Evolutionary conservation across 2,113 vertebrate species (phyloP).

Genomic region (Cryptotis parvus): DNA sequence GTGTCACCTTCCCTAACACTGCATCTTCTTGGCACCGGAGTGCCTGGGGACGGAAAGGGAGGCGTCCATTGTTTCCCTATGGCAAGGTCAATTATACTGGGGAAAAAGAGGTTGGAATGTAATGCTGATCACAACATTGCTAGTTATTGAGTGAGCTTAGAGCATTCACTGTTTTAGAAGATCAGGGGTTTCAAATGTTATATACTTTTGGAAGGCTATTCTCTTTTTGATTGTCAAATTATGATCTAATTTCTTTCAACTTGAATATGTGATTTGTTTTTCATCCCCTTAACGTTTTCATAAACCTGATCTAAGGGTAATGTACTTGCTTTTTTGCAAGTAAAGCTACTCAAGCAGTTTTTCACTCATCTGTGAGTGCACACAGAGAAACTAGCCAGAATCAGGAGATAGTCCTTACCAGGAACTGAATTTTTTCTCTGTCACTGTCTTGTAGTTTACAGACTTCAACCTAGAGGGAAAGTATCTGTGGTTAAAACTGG

Average conservation of each 20-base stretch:
- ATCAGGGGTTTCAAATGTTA: neutral
- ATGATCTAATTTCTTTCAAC: neutral
- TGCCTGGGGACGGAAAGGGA: neutral
- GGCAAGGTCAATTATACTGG: neutral
- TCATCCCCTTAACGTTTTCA: neutral
- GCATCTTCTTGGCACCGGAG: neutral
- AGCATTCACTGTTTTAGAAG: neutral
- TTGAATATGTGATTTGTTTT: neutral
- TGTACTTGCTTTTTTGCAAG: too few relatives aligned
- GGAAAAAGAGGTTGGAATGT: neutral
- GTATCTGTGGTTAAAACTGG: neutral
- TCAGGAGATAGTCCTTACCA: neutral
- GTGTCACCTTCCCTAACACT: neutral
- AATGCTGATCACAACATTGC: neutral
- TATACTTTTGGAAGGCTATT: neutral
- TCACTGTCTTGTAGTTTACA: neutral
- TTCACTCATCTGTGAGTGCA: neutral
- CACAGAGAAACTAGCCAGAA: neutral
- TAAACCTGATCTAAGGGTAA: neutral
- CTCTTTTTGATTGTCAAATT: neutral
- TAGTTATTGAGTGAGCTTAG: neutral
- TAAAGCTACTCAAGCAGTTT: neutral
- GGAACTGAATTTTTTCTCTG: neutral
- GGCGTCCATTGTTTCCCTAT: neutral
- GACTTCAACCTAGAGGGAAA: neutral